A percentile compares a stretch with the other conserved stretches of the same genome.
Evolutionary conservation across 2,888 invertebrate genomes (phyloP).

Genomic region (Hypomecis punctinalis): DNA sequence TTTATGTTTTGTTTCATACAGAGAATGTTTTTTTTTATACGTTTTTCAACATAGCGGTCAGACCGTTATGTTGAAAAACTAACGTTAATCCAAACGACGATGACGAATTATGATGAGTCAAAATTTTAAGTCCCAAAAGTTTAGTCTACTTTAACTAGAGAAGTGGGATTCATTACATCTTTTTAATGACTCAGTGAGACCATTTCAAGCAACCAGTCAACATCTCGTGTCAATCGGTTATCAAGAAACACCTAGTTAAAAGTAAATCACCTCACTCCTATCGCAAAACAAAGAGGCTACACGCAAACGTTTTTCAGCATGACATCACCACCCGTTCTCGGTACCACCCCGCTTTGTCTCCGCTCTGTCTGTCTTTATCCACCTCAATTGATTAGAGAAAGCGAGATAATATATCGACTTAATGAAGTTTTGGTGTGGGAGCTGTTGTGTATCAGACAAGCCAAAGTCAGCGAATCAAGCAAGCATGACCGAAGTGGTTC

Average conservation of each 20-base stretch:
- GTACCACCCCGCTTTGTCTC: conserved; percentile 24
- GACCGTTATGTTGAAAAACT: too few species aligned
- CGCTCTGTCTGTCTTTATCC: conserved; percentile 32
- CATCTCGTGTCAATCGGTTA: conserved; percentile 30
- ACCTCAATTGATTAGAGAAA: conserved; percentile 34
- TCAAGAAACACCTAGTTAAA: conserved; percentile 15
- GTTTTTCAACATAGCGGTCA: too few species aligned
- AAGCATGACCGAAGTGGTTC: conserved; percentile 39
- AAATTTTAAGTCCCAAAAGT: too few species aligned
- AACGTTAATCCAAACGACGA: too few species aligned
- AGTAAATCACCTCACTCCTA: conserved; percentile 37
- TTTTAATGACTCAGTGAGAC: too few species aligned
- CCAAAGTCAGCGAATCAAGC: conserved; percentile 25
- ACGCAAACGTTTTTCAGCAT: conserved; percentile 38
- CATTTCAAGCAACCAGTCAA: not conserved
- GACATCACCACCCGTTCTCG: conserved; percentile 40
- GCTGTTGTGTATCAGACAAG: conserved; percentile 29
- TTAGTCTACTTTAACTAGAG: too few species aligned
- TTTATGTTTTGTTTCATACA: too few species aligned
- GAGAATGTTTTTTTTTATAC: too few species aligned
- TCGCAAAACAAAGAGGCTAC: conserved; percentile 41
- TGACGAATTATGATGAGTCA: too few species aligned
- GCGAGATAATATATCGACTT: conserved; percentile 19
- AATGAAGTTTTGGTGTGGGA: conserved; percentile 30
- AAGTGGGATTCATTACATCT: too few species aligned